These are phyloP conservation scores for Gouania willdenowi DNA, from an alignment of 2,797 vertebrate genomes.

Conservation along the genomic window DNA sequence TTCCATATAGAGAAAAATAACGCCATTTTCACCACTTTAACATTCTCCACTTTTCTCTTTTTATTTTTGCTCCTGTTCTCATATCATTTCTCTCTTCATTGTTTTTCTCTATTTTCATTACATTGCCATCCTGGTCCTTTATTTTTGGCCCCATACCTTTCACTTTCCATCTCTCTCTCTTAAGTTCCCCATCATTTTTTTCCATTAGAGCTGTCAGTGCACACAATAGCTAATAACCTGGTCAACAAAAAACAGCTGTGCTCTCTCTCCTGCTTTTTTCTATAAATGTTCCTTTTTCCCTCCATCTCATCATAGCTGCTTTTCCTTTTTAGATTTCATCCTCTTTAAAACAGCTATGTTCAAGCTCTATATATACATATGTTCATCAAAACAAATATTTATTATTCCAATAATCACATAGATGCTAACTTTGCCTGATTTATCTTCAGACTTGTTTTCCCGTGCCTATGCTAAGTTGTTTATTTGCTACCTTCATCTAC, in stretches of 20 bases:
- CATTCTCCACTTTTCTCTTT: conserved; percentile 1
- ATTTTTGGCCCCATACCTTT: conserved; percentile 23
- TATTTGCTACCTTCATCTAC: background rate
- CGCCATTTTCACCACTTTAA: no score
- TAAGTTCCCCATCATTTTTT: conserved; percentile 47
- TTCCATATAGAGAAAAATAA: background rate
- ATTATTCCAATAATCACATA: no score
- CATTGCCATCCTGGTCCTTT: conserved; percentile 27
- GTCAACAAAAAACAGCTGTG: conserved; percentile 54
- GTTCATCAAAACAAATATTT: background rate
- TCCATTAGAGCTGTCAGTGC: conserved; percentile 50
- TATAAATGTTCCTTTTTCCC: conserved; percentile 8
- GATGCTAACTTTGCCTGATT: no score
- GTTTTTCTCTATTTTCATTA: conserved; percentile 23
- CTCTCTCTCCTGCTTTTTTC: conserved; percentile 32
- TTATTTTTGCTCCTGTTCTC: conserved; percentile 1
- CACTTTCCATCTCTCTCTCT: conserved; percentile 32
- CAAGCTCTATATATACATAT: background rate
- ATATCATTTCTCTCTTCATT: conserved; percentile 16
- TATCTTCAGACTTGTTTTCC: no score
- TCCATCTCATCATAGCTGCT: background rate
- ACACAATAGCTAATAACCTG: conserved; percentile 52
- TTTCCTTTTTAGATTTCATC: conserved; percentile 2
- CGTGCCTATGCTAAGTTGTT: no score
- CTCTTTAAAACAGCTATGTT: no score